These are phyloP conservation scores for Tinea trinotella DNA, from an alignment of 2,888 invertebrate species.

Conservation along the genomic window DNA sequence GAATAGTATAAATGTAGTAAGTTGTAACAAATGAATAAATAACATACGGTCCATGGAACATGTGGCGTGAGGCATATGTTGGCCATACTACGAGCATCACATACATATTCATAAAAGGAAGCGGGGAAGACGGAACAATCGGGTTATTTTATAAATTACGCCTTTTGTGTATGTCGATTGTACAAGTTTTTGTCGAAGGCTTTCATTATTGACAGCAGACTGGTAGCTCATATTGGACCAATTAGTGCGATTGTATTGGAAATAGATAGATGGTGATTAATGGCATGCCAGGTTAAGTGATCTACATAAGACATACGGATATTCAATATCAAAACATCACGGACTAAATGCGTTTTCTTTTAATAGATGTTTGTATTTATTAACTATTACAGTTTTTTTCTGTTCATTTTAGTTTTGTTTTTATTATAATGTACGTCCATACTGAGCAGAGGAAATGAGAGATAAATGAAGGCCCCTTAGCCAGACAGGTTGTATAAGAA, in stretches of 20 bases:
- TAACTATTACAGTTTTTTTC: no score
- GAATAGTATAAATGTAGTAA: not conserved
- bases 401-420: no score
- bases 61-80: slow-evolving; percentile 12
- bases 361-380: not conserved
- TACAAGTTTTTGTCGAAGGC: slow-evolving; percentile 19
- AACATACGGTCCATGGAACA: slow-evolving; percentile 17
- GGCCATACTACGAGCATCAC: not conserved
- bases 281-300: slow-evolving; percentile 2
- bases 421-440: no score
- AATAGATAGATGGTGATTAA: slow-evolving; percentile 13
- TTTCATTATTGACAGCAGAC: slow-evolving; percentile 22
- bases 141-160: slow-evolving; percentile 19
- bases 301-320: slow-evolving; percentile 1
- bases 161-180: slow-evolving; percentile 22
- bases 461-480: no score
- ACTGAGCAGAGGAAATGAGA: no score
- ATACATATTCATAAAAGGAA: slow-evolving; percentile 19
- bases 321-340: not conserved
- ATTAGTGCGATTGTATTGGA: slow-evolving; percentile 18
- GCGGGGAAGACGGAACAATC: slow-evolving; percentile 18
- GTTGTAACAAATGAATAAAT: slow-evolving; percentile 13
- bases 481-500: no score
- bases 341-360: not conserved
- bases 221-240: slow-evolving; percentile 17